Evolutionary conservation across 2,113 vertebrate species (phyloP), one percentile per base, ranked within the genome.

Genomic region (Aldabrachelys gigantea): DNA sequence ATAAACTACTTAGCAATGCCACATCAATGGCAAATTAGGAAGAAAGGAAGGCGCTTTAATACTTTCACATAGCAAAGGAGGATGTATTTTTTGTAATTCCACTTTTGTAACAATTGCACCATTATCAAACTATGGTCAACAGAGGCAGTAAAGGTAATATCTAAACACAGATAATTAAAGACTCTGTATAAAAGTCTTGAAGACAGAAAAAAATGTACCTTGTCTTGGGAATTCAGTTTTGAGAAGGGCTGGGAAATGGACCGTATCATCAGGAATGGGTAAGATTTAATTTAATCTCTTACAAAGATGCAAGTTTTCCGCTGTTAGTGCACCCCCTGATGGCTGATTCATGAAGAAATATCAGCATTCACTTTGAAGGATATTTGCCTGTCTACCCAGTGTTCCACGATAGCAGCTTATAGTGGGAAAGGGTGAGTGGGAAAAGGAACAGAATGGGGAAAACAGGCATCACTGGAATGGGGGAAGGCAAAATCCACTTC

Each of bases 11-110:
- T 93, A 95, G 84, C 94, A 94, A 94, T 94, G 95, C 96, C 94
- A 96, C 96, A 95, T 96, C 96, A 96, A 82, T 91, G 92, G 95
- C 85, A 95, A 93, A 97, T 97, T 95, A 96, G 92, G 84, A 96
- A 97, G 86, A 97, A 97, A 95, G 86, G 92, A 91, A 92, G 92
- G 92, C 84, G 79, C 47, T 90, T 88, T 78, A 69, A 94, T 95
- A 95, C 95, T 84, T 92, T 79, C 82, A 93, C 82, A 84, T 16
- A 92, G 93, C 84, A 95, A 93, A 94, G 50, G 57, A 93, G 76
- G 54, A 81, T 92, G 89, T 76, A 94, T 84, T 59, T 95, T 93
- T 31, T 95, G 95, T 96, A 95, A 95, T 92, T 93, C 88, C 89
- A 97, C 96, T 96, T 93, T 85, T 95, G 92, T 85, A 94, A 94